Evolutionary conservation across 2,888 invertebrate genomes (phyloP), one percentile per base, ranked within the genome.

Genomic region (Chesias legatella): DNA sequence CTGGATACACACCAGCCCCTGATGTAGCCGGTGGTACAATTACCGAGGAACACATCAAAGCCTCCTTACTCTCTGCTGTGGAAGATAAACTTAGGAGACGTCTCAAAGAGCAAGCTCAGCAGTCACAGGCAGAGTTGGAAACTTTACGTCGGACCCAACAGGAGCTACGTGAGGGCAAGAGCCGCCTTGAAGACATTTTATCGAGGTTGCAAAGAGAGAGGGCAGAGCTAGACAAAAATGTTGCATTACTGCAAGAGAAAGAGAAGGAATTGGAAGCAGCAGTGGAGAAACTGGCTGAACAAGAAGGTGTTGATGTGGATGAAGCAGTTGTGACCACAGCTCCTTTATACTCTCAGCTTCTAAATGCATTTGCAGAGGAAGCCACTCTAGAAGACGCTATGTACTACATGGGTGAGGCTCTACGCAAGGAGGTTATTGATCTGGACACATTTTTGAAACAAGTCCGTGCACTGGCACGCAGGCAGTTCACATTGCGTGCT

Each of bases 371-470:
- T 88, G 97, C 98, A 33, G 98, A 99, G 80, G 99, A 99, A 89
- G 97, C 98, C 49, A 98, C 99, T 8, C 92, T 96, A 35, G 99
- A 99, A 89, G 99, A 99, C 90, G 96, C 98, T 47, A 98, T 99
- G 70, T 99, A 99, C 78, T 98, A 98, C 74, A 93, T 99, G 83
- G 98, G 98, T 6, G 98, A 98, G 88, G 98, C 97, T 6, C 81
- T 99, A 46, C 91, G 98, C 51, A 94, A 95, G 60, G 94, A 95
- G 48, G 96, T 97, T 5, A 96, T 99, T 67, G 98, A 98, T 86
- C 88, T 99, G 66, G 98, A 99, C 71, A 94, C 95, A 37, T 99
- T 98, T 88, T 90, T 99, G 62, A 98, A 98, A 85, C 96, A 98
- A 90, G 97, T 99, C 1, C 93, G 99, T 51, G 94, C 96, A 51